These are phyloP conservation scores for Diplolepis rosae DNA, from an alignment of 2,888 invertebrate genomes.

Conservation along the genomic window DNA sequence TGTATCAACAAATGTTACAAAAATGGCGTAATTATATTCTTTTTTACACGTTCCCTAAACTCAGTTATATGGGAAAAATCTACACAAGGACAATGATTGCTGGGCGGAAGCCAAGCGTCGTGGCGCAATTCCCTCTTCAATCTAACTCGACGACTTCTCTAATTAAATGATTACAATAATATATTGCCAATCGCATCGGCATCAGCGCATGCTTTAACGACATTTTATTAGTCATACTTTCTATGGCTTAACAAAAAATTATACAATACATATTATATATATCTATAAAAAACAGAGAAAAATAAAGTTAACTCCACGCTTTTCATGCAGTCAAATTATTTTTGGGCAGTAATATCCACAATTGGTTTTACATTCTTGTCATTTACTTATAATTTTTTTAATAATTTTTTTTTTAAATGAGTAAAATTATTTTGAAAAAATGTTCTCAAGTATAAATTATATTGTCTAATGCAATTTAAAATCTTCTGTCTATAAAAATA, in stretches of 20 bases:
- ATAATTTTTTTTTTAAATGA: background rate
- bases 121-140: conserved; percentile 20
- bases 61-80: conserved; percentile 32
- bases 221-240: conserved; percentile 28
- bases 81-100: conserved; percentile 30
- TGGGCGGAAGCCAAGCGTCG: conserved; percentile 30
- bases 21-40: conserved; percentile 49
- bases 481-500: background rate
- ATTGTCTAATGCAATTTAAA: background rate
- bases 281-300: conserved; percentile 30
- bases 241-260: conserved; percentile 30
- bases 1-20: conserved; percentile 63
- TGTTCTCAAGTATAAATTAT: background rate
- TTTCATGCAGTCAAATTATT: conserved; percentile 13
- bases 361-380: too few species aligned
- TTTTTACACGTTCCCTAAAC: conserved; percentile 34
- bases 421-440: background rate
- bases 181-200: conserved; percentile 30
- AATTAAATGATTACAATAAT: conserved; percentile 31
- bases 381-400: background rate
- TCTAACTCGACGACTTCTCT: conserved; percentile 27
- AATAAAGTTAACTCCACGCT: conserved; percentile 18
- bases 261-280: too few species aligned
- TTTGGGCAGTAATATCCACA: too few species aligned
- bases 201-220: conserved; percentile 14